A percentile compares a stretch with the other conserved stretches of the same genome.
Conservation (phyloP, 2,888 invertebrate species). For the Leistus spinibarbis region DNA sequence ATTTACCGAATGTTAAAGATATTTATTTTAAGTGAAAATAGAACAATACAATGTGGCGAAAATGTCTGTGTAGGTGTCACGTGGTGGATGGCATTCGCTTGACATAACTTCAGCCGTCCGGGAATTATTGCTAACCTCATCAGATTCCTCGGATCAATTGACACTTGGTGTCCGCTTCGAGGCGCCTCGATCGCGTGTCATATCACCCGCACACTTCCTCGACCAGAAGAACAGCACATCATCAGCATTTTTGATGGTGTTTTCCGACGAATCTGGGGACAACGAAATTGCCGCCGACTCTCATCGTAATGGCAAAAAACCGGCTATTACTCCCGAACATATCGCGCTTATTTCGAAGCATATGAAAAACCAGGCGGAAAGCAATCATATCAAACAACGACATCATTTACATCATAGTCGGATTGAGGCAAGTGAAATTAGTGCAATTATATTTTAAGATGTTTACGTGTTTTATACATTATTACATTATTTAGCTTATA, state of each 20-base stretch:
- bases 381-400: conserved; percentile 16
- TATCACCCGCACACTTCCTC: conserved; percentile 44
- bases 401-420: conserved; percentile 28
- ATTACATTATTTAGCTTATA: no score
- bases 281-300: conserved; percentile 8
- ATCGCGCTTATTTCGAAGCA: conserved; percentile 21
- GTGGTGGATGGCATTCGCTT: conserved; percentile 44
- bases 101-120: conserved; percentile 45
- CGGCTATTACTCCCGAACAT: conserved; percentile 13
- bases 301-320: conserved; percentile 1
- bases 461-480: background rate
- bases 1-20: no score
- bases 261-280: conserved; percentile 41
- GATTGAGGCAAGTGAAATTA: conserved; percentile 1
- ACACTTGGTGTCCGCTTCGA: conserved; percentile 44
- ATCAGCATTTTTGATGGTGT: conserved; percentile 43
- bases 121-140: conserved; percentile 43
- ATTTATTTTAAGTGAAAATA: no score
- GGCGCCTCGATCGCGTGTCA: conserved; percentile 43
- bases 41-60: no score
- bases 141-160: conserved; percentile 36
- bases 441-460: no score
- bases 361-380: background rate
- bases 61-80: conserved; percentile 42
- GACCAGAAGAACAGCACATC: conserved; percentile 42